Base-by-base conservation (phyloP, 2,113 vertebrate genomes). In the Hemicordylus capensis region DNA sequence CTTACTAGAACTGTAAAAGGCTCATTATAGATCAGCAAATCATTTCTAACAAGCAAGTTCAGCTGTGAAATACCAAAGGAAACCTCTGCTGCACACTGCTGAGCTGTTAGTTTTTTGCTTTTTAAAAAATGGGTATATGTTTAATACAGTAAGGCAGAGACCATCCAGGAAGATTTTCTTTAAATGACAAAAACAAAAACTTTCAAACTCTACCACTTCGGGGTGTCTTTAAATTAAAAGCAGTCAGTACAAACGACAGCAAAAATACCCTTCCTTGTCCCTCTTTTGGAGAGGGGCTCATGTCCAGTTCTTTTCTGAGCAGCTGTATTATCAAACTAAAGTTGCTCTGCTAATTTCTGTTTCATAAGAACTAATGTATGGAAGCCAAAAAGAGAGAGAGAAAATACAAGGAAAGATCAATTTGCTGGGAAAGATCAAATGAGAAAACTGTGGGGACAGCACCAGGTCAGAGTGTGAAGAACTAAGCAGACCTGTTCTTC, bases 401-500 rank as follows among this genome's bases (percentile, higher is more conserved):
- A 54, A 17, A 67, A 96, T 95, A 95, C 94, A 95, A 94, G 93
- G 95, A 96, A 96, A 96, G 94, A 97, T 96, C 95, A 96, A 97
- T 97, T 96, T 97, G 95, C 95, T 96, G 95, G 94, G 94, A 96
- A 96, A 97, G 96, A 96, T 97, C 96, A 97, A 97, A 97, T 97
- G 95, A 96, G 96, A 96, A 96, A 96, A 97, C 95, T 96, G 96
- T 96, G 95, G 96, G 97, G 97, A 97, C 95, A 97, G 96, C 94
- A 96, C 94, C 93, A 93, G 97, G 97, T 98, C 98, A 98, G 97
- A 96, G 93, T 95, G 93, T 96, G 96, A 96, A 97, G 97, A 97
- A 96, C 97, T 97, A 97, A 97, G 97, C 97, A 98, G 97, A 97
- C 96, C 96, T 98, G 97, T 97, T 98, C 97, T 98, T 98, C 97